Evolutionary conservation across 2,888 invertebrate genomes (phyloP), one percentile per base, ranked within the genome.

Genomic region (Brassicogethes aeneus): DNA sequence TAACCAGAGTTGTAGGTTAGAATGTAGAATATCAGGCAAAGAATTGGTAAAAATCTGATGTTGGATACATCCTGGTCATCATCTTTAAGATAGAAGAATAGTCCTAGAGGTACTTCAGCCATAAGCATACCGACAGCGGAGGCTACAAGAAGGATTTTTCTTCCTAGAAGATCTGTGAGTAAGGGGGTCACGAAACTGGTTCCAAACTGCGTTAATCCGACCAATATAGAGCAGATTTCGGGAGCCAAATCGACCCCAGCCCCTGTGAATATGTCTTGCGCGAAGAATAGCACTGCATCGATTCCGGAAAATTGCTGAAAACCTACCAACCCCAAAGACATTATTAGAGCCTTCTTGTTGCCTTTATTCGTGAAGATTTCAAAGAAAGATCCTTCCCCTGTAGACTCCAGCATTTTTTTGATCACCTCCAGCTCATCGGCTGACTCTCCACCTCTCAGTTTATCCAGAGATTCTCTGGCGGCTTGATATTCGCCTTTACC

Each of bases 251-350:
- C 59, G 0, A 80, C 77, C 2, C 80, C 79, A 1, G 91, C 81
- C 1, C 74, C 75, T 1, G 67, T 60, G 59, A 88, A 88, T 55
- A 88, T 86, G 29, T 67, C 70, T 50, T 83, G 78, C 53, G 85
- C 80, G 65, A 86, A 88, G 64, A 87, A 86, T 2, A 89, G 73
- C 1, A 90, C 81, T 0, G 85, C 83, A 64, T 87, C 87, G 58
- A 88, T 83, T 1, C 88, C 88, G 1, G 81, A 80, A 47, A 89
- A 71, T 66, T 93, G 93, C 62, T 93, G 93, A 68, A 90, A 85
- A 50, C 78, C 70, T 37, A 87, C 83, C 44, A 92, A 71, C 2
- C 80, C 78, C 49, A 80, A 78, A 0, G 82, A 82, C 38, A 85
- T 77, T 49, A 86, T 74, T 57, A 90, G 75, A 0, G 89, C 88